A percentile compares a stretch with the other conserved stretches of the same genome.
These are phyloP conservation scores for Eristalis pertinax DNA, from an alignment of 2,888 invertebrate species.

Conservation along the genomic window DNA sequence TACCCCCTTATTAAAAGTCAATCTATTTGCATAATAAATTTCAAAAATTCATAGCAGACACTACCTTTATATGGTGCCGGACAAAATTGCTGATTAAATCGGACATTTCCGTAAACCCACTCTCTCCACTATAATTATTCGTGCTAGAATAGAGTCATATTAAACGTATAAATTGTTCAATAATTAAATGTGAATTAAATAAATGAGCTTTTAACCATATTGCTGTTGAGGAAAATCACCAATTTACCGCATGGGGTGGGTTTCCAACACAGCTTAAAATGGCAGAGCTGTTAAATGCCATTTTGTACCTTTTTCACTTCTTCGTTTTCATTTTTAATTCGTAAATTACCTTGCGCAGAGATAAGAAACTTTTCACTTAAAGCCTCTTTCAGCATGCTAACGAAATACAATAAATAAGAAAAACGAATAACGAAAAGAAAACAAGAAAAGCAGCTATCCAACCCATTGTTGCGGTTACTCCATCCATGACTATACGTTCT, in stretches of 20 bases:
- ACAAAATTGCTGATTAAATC: constrained; percentile 45
- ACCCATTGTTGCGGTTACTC: constrained; percentile 40
- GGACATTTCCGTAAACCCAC: constrained; percentile 15
- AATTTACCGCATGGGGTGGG: not conserved
- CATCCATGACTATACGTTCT: constrained; percentile 26
- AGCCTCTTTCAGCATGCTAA: constrained; percentile 1
- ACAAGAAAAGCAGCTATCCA: constrained; percentile 6
- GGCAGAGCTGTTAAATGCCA: constrained; percentile 11
- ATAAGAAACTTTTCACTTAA: constrained; percentile 56
- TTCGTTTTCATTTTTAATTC: constrained; percentile 14
- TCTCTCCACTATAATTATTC: constrained; percentile 22
- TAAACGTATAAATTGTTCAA: constrained; percentile 27
- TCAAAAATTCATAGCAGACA: constrained; percentile 27
- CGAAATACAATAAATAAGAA: not conserved
- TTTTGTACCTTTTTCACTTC: constrained; percentile 3
- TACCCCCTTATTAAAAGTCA: constrained; percentile 62
- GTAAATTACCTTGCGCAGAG: constrained; percentile 26
- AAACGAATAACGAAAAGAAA: not conserved
- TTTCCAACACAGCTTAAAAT: not conserved
- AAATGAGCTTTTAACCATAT: constrained; percentile 39
- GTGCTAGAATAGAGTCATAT: constrained; percentile 20
- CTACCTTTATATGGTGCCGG: constrained; percentile 1
- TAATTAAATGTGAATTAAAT: constrained; percentile 64
- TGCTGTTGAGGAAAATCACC: constrained; percentile 20
- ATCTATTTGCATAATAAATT: constrained; percentile 58